A percentile compares a stretch with the other conserved stretches of the same genome.
Conservation (phyloP, 2,888 invertebrate genomes). For the Caenorhabditis macrosperma region DNA sequence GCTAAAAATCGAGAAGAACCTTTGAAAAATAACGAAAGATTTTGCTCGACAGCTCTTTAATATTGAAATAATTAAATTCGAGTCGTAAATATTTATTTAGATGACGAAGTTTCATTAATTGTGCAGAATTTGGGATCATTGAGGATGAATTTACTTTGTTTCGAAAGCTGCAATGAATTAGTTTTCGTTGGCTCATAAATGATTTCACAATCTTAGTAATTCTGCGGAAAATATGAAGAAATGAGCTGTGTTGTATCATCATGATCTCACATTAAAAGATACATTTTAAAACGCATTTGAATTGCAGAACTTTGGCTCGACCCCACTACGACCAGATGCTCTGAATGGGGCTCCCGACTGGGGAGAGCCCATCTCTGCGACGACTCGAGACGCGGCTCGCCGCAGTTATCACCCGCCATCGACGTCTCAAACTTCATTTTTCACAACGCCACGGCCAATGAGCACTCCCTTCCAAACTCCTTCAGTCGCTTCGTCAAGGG, state of each 20-base stretch:
- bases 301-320: constrained; percentile 22
- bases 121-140: too few species aligned
- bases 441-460: constrained; percentile 9
- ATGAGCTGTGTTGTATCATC: too few species aligned
- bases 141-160: too few species aligned
- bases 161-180: too few species aligned
- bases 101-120: too few species aligned
- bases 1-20: too few species aligned
- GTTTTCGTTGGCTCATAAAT: too few species aligned
- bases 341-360: constrained; percentile 16
- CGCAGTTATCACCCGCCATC: constrained; percentile 8
- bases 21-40: too few species aligned
- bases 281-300: background rate
- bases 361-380: background rate
- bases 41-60: too few species aligned
- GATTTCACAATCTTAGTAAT: too few species aligned
- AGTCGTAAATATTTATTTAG: too few species aligned
- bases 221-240: background rate
- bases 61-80: too few species aligned
- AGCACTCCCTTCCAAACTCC: constrained; percentile 19
- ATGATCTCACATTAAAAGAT: background rate
- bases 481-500: constrained; percentile 1
- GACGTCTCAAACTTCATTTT: background rate
- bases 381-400: background rate
- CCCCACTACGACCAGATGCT: constrained; percentile 40